Evolutionary conservation across 2,113 vertebrate genomes (phyloP).

Genomic region (Aleadryas rufinucha): DNA sequence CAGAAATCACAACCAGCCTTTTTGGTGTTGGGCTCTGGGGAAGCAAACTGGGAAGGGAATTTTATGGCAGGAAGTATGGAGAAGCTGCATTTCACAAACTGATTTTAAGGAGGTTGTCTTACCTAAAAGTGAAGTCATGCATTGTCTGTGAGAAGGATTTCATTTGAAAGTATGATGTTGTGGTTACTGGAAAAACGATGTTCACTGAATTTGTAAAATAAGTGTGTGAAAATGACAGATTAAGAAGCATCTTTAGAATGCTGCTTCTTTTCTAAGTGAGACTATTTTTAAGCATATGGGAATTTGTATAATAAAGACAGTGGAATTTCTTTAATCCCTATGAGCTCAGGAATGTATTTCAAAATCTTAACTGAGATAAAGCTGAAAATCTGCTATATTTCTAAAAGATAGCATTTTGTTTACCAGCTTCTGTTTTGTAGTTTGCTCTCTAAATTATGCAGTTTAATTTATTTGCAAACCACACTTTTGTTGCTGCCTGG

Average conservation of each 20-base stretch:
- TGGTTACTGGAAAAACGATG: not conserved
- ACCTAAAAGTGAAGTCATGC: not conserved
- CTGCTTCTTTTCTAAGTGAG: constrained; percentile 29
- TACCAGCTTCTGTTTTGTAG: constrained; percentile 22
- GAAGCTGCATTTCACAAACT: not conserved
- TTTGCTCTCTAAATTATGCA: constrained; percentile 43
- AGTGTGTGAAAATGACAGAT: constrained; percentile 30
- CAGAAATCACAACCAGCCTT: not conserved
- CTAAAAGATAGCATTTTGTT: constrained; percentile 41
- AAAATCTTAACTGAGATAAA: constrained; percentile 24
- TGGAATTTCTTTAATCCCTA: constrained; percentile 26
- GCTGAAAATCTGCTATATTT: constrained; percentile 30
- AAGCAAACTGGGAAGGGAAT: not conserved
- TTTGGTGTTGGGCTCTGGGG: not conserved
- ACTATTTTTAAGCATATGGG: not conserved
- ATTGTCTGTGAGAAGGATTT: not conserved
- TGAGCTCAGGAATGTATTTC: constrained; percentile 51
- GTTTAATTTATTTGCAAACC: constrained; percentile 54
- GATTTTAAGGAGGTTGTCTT: not conserved
- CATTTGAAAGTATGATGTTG: not conserved
- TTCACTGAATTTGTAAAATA: not conserved
- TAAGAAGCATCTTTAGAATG: not conserved
- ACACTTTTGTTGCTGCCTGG: constrained; percentile 7
- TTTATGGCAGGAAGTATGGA: not conserved
- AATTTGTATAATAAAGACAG: constrained; percentile 24